Conservation (phyloP, 1,140 invertebrate genomes). For the Vollenhovia emeryi region DNA sequence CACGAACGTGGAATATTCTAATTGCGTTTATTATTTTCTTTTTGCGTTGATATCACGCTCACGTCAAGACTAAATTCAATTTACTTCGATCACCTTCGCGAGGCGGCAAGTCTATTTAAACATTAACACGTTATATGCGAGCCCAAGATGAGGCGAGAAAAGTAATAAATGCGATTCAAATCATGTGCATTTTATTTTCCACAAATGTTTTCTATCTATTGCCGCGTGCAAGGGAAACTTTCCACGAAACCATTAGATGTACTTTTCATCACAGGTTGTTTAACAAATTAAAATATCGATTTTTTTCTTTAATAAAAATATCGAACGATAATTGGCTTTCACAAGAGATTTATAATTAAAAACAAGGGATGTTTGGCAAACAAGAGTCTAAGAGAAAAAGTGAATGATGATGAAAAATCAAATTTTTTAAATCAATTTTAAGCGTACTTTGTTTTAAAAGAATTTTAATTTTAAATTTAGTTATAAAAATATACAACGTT, state of each 20-base stretch:
- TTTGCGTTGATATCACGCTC: neutral
- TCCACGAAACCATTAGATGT: neutral
- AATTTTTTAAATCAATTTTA: slow-evolving; percentile 5
- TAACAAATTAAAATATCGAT: slow-evolving; percentile 16
- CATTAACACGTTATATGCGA: neutral
- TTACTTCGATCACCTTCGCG: neutral
- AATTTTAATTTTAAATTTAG: slow-evolving; percentile 8
- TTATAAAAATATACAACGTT: neutral
- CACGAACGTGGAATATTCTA: slow-evolving; percentile 11
- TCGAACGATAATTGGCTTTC: neutral
- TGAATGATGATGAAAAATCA: neutral
- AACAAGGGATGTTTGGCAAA: neutral
- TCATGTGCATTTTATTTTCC: neutral
- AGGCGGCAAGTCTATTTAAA: neutral
- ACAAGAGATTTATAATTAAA: slow-evolving; percentile 22
- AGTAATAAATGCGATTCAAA: neutral
- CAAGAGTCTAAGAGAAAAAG: neutral
- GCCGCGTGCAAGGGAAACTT: neutral
- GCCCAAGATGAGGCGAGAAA: neutral
- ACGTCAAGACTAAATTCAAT: neutral
- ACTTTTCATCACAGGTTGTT: neutral
- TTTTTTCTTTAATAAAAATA: neutral
- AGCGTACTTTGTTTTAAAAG: neutral
- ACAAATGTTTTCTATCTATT: neutral
- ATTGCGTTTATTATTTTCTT: neutral